phyloP scores from a whole-genome alignment of 2,888 invertebrate genomes.

The Xestoiulus laeticollis region DNA sequence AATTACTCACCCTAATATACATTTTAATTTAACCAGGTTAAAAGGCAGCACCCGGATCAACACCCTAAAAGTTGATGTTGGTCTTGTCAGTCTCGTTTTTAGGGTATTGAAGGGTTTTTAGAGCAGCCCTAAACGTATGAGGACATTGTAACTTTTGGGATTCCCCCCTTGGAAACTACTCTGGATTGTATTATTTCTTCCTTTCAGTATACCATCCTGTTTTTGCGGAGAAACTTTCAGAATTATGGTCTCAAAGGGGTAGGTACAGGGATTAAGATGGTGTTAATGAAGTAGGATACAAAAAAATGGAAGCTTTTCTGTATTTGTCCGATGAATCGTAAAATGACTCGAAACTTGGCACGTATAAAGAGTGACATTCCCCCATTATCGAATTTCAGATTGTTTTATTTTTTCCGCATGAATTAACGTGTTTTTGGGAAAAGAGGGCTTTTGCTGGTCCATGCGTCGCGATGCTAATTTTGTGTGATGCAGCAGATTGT shows the following conservation, averaged over 20 bases:
- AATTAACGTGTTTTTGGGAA: conserved; percentile 40
- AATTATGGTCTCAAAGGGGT: not conserved
- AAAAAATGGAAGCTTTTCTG: not conserved
- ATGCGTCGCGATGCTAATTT: not conserved
- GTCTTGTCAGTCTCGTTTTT: not conserved
- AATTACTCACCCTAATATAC: conserved; percentile 34
- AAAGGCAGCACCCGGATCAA: conserved; percentile 3
- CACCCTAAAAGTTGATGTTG: not conserved
- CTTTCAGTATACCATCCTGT: too few species aligned
- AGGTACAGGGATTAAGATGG: not conserved
- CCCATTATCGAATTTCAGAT: not conserved
- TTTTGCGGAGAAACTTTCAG: not conserved
- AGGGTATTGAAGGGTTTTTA: not conserved
- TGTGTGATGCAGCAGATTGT: conserved; percentile 32
- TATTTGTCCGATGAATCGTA: conserved; percentile 27
- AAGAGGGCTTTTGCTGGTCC: not conserved
- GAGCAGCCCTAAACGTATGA: too few species aligned
- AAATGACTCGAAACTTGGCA: not conserved
- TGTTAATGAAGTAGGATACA: not conserved
- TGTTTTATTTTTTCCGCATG: conserved; percentile 42
- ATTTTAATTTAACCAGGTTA: conserved; percentile 34
- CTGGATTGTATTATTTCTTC: too few species aligned
- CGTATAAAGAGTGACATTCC: not conserved
- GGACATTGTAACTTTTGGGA: too few species aligned
- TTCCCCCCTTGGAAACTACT: too few species aligned